phyloP scores from a whole-genome alignment of 2,113 vertebrate species.

The Ictalurus punctatus region DNA sequence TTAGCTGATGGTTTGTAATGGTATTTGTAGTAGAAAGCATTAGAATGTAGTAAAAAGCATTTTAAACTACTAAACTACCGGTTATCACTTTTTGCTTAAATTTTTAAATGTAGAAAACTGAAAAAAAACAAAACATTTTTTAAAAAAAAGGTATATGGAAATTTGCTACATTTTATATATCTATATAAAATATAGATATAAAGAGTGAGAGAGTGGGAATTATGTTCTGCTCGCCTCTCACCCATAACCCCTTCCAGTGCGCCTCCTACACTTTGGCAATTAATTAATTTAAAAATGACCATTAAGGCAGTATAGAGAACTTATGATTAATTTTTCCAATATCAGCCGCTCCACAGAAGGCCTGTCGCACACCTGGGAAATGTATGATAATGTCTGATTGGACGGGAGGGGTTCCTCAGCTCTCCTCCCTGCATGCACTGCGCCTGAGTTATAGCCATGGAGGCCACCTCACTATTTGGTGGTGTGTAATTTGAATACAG shows the following conservation, averaged over 20 bases:
- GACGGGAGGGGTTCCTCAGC: slow-evolving; percentile 70
- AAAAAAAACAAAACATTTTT: not conserved
- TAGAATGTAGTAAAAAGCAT: no score
- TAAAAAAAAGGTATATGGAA: not conserved
- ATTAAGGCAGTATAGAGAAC: slow-evolving; percentile 80
- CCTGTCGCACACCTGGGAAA: slow-evolving; percentile 85
- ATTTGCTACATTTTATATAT: not conserved
- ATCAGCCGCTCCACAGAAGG: slow-evolving; percentile 77
- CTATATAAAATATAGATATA: not conserved
- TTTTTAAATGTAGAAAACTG: not conserved
- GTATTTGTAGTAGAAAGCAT: no score
- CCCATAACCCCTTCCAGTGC: slow-evolving; percentile 60
- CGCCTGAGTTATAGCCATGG: slow-evolving; percentile 82
- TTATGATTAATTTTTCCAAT: slow-evolving; percentile 93
- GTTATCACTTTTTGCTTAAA: not conserved
- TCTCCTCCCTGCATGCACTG: slow-evolving; percentile 38
- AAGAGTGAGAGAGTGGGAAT: not conserved
- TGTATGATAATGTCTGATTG: slow-evolving; percentile 85
- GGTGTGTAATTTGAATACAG: slow-evolving; percentile 92
- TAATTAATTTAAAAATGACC: slow-evolving; percentile 91
- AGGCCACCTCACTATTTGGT: slow-evolving; percentile 76
- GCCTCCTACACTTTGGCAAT: slow-evolving; percentile 73
- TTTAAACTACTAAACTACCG: not conserved
- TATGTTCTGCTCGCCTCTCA: not conserved
- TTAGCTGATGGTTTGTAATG: no score